Conservation (phyloP, 1,140 invertebrate species). For the Drosophila kurseongensis region DNA sequence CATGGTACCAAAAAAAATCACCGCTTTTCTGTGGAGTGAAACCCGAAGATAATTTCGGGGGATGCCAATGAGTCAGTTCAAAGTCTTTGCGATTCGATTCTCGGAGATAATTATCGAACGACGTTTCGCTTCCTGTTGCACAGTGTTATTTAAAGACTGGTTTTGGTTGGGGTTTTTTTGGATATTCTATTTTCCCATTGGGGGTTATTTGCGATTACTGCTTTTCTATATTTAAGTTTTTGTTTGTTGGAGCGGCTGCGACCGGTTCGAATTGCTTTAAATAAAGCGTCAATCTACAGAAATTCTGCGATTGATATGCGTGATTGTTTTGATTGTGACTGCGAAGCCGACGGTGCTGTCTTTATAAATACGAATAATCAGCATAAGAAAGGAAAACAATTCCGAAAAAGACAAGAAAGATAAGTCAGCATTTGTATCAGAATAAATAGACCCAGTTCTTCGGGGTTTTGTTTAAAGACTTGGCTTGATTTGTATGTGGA, state of each 20-base stretch:
- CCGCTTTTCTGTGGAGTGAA: not conserved
- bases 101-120: not conserved
- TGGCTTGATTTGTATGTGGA: not conserved
- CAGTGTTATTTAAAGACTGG: conserved; percentile 24
- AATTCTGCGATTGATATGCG: conserved; percentile 34
- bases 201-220: conserved; percentile 33
- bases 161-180: conserved; percentile 7
- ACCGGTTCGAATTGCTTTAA: conserved; percentile 41
- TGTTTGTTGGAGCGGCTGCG: conserved; percentile 12
- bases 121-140: conserved; percentile 31
- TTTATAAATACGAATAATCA: conserved; percentile 25
- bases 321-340: conserved; percentile 40
- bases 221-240: conserved; percentile 43
- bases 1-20: conserved; percentile 1
- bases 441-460: conserved; percentile 5
- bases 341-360: not conserved
- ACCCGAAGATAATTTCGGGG: conserved; percentile 18
- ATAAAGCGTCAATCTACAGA: conserved; percentile 21
- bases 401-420: conserved; percentile 14
- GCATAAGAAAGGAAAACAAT: conserved; percentile 19
- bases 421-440: conserved; percentile 17
- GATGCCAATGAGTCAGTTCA: conserved; percentile 35
- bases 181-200: conserved; percentile 25
- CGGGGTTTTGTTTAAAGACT: not conserved
- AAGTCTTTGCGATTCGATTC: not conserved